phyloP scores from a whole-genome alignment of 35 echinoderm and acorn worm genomes.

The Holothuria glaberrima region DNA sequence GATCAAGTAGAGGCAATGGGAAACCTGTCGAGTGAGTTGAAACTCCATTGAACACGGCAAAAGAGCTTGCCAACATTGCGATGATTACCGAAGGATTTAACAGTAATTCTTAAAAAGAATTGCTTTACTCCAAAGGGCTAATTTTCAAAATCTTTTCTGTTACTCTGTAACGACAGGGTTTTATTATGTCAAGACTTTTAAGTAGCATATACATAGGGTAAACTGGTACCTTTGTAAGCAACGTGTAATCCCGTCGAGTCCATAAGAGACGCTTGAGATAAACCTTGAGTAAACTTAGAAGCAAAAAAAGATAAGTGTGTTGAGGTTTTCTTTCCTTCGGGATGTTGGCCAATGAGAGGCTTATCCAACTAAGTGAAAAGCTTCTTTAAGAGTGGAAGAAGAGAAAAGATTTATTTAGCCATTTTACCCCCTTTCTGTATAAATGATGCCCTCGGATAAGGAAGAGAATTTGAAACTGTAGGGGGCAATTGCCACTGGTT shows the following conservation, averaged over 20 bases:
- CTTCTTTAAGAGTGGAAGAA: too few species aligned
- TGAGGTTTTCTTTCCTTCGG: conserved; percentile 15
- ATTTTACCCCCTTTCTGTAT: too few species aligned
- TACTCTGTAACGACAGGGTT: not conserved
- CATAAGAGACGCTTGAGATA: conserved; percentile 11
- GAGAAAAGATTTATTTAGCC: too few species aligned
- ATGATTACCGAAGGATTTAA: conserved; percentile 36
- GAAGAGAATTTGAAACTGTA: too few species aligned
- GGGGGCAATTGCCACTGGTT: too few species aligned
- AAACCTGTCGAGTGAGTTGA: conserved; percentile 15
- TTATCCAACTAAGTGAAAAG: conserved; percentile 5
- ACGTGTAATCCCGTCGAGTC: not conserved
- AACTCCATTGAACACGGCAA: conserved; percentile 1
- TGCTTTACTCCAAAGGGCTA: conserved; percentile 33
- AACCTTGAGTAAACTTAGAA: conserved; percentile 14
- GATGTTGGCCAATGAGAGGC: conserved; percentile 25
- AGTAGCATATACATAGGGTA: conserved; percentile 18
- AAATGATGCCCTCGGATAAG: too few species aligned
- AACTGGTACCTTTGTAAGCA: conserved; percentile 5
- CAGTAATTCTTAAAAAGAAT: conserved; percentile 40
- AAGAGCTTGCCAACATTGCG: conserved; percentile 36
- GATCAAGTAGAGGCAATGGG: conserved; percentile 3
- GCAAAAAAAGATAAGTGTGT: not conserved
- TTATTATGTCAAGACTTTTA: conserved; percentile 17
- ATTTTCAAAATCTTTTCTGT: conserved; percentile 36